Evolutionary conservation across 2,113 vertebrate genomes (phyloP).

Genomic region (Siniperca chuatsi): DNA sequence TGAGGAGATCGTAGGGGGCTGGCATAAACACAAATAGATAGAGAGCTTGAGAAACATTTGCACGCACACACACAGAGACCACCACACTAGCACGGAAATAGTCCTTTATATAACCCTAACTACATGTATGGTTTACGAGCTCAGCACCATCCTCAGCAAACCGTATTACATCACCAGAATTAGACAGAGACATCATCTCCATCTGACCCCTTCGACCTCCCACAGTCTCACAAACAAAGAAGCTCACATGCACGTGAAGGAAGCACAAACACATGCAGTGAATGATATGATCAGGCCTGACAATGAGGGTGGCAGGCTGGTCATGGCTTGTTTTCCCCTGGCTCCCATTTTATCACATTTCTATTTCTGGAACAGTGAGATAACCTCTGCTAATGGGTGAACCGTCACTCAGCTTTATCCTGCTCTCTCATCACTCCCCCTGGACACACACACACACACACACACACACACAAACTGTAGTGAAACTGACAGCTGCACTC

Average conservation of each 20-base stretch:
- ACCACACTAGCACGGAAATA: slow-evolving; percentile 17
- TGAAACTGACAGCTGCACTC: slow-evolving; percentile 62
- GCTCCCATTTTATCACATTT: slow-evolving; percentile 41
- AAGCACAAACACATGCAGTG: slow-evolving; percentile 15
- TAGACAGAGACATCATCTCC: slow-evolving; percentile 28
- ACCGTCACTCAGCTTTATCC: slow-evolving; percentile 21
- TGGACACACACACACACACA: neutral
- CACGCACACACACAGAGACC: neutral
- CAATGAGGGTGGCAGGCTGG: slow-evolving; percentile 7
- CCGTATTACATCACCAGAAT: slow-evolving; percentile 46
- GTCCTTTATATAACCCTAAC: slow-evolving; percentile 53
- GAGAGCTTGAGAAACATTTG: neutral
- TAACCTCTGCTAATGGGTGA: slow-evolving; percentile 38
- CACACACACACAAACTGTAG: slow-evolving; percentile 21
- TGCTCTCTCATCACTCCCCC: slow-evolving; percentile 36
- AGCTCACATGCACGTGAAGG: neutral
- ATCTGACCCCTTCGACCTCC: slow-evolving; percentile 23
- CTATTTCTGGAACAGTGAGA: slow-evolving; percentile 60
- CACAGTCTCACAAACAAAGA: slow-evolving; percentile 3
- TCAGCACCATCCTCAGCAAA: slow-evolving; percentile 26
- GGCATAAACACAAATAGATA: neutral
- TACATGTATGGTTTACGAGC: slow-evolving; percentile 24
- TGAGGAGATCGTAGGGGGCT: neutral
- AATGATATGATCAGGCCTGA: slow-evolving; percentile 26
- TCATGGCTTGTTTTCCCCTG: slow-evolving; percentile 26